Evolutionary conservation across 2,113 vertebrate genomes (phyloP).

Genomic region (Bos taurus): DNA sequence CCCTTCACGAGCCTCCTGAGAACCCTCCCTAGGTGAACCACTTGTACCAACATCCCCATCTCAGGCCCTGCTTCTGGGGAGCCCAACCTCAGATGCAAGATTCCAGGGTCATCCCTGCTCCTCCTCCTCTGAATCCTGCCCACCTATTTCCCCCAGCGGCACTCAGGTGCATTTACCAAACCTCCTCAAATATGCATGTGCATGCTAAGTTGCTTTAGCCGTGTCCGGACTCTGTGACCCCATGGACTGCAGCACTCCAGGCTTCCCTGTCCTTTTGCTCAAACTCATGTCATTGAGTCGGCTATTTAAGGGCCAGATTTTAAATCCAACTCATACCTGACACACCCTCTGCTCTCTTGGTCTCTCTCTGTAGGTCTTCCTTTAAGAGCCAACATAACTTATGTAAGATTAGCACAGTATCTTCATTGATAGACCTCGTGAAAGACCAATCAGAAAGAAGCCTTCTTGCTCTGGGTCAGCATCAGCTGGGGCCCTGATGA

Average conservation of each 20-base stretch:
- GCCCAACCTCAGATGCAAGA: neutral
- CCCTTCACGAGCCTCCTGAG: neutral
- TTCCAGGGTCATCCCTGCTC: too few species aligned
- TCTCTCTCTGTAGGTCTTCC: neutral
- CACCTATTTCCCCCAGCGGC: accelerated
- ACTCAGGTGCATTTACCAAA: accelerated
- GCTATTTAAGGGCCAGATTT: neutral
- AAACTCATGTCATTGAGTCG: neutral
- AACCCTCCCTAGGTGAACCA: accelerated
- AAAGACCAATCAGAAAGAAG: neutral
- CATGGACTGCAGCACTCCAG: neutral
- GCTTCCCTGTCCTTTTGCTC: neutral
- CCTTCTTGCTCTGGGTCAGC: neutral
- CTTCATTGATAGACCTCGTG: neutral
- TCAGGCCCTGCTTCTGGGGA: neutral
- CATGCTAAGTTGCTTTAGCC: neutral
- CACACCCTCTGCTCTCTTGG: too few species aligned
- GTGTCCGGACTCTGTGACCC: neutral
- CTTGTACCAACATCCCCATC: neutral
- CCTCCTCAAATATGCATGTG: accelerated
- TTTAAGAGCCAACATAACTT: too few species aligned
- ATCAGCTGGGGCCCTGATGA: accelerated
- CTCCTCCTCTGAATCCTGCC: neutral
- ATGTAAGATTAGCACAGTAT: accelerated
- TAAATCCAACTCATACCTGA: neutral